These are phyloP conservation scores for Temnopleurus reevesii DNA, from an alignment of 53 echinoderm and acorn worm genomes.

Conservation along the genomic window DNA sequence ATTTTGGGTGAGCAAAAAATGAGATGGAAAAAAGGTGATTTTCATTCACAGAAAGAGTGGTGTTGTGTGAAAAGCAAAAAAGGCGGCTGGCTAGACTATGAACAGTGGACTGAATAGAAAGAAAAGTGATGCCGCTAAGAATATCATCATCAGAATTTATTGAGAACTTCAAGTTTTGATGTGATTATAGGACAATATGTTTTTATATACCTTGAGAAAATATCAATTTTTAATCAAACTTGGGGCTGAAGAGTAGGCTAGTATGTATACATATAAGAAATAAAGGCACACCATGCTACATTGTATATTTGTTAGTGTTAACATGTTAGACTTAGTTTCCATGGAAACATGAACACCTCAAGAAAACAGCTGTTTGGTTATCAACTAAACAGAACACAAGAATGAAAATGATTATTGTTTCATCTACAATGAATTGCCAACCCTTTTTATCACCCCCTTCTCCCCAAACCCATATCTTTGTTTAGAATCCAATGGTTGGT, in stretches of 20 bases:
- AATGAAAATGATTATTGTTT: background rate
- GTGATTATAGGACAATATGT: background rate
- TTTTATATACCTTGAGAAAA: background rate
- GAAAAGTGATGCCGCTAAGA: background rate
- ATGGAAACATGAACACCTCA: conserved; percentile 38
- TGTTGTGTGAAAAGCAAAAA: conserved; percentile 22
- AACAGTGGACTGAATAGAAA: background rate
- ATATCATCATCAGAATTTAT: background rate
- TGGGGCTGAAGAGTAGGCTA: conserved; percentile 12
- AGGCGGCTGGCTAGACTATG: background rate
- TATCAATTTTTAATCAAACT: background rate
- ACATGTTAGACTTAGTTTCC: conserved; percentile 48
- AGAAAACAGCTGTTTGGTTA: conserved; percentile 16
- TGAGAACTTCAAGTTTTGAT: background rate
- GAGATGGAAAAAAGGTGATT: conserved; percentile 15
- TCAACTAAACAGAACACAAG: background rate
- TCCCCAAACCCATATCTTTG: background rate
- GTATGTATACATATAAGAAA: background rate
- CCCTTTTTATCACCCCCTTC: background rate
- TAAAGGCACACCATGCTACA: conserved; percentile 25
- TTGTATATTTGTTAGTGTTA: conserved; percentile 36
- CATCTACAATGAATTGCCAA: background rate
- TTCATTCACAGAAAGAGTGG: conserved; percentile 26
- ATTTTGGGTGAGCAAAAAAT: conserved; percentile 21
- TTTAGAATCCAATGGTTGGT: background rate